Evolutionary conservation across 2,113 vertebrate genomes (phyloP).

Genomic region (Poecile atricapillus): DNA sequence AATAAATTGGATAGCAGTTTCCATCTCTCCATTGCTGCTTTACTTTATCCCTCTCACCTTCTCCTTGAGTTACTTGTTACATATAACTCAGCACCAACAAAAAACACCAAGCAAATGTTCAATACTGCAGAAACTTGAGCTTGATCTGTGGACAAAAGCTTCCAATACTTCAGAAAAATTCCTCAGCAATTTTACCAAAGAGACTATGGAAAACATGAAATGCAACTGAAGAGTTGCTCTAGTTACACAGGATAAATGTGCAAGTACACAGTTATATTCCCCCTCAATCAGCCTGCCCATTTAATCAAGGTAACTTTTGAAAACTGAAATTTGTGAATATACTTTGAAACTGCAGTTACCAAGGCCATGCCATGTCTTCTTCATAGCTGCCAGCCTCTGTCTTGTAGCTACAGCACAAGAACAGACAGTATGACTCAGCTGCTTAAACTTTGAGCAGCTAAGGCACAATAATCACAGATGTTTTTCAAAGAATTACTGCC

Average conservation of each 20-base stretch:
- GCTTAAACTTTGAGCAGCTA: not conserved
- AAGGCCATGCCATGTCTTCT: not conserved
- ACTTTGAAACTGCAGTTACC: not conserved
- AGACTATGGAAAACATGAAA: not conserved
- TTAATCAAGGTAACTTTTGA: not conserved
- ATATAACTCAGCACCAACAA: not conserved
- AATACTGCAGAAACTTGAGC: not conserved
- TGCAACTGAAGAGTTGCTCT: not conserved
- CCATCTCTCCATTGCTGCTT: not conserved
- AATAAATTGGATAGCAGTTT: not conserved
- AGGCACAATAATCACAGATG: not conserved
- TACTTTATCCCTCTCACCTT: not conserved
- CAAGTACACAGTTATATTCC: fast-evolving
- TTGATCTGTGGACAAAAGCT: not conserved
- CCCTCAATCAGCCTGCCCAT: not conserved
- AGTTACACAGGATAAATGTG: not conserved
- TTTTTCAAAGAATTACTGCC: not conserved
- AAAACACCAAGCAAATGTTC: not conserved
- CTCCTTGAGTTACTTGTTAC: not conserved
- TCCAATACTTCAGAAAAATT: not conserved
- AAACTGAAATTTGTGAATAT: not conserved
- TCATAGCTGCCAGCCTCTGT: not conserved
- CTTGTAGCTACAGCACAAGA: not conserved
- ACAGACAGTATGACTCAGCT: not conserved
- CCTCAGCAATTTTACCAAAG: not conserved